Evolutionary conservation across 2,888 invertebrate species (phyloP), one percentile per base, ranked within the genome.

Genomic region (Phragmatobia fuliginosa): DNA sequence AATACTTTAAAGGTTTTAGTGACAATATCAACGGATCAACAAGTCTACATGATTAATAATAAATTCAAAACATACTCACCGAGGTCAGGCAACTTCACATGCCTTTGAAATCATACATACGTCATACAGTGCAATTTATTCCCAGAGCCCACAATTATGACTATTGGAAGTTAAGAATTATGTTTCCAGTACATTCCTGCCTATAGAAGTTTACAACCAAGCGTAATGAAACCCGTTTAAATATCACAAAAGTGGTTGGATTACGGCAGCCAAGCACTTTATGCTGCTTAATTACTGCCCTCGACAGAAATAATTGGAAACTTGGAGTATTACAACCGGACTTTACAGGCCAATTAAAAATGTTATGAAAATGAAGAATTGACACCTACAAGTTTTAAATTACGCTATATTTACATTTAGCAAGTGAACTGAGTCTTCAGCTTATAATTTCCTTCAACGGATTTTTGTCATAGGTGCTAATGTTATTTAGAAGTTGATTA

Each of bases 221-320:
- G 87, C 93, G 92, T 93, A 93, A 94, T 94, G 91, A 93, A 94
- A 93, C 92, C 91, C 93, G 91, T 93, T 94, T 94, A 92, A 94
- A 94, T 92, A 94, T 93, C 91, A 92, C 94, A 92, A 92, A 93
- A 94, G 93, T 94, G 93, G 93, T 91, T 86, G 91, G 93, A 93
- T 94, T 93, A 93, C 91, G 87, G 89, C 89, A 81, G 85, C 84
- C 90, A 86, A 89, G 90, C 91, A 92, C 91, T 94, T 94, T 93
- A 93, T 94, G 88, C 91, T 88, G 91, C 92, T 93, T 94, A 94
- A 94, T 94, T 94, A 93, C 93, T 88, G 88, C 88, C 90, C 92
- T 91, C 91, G 87, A 93, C 93, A 88, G 90, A 92, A 92, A 93
- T 94, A 94, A 94, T 94, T 94, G 91, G 92, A 88, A 92, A 92